These are phyloP conservation scores for Epiblema foenella DNA, from an alignment of 2,888 invertebrate species.

Conservation along the genomic window DNA sequence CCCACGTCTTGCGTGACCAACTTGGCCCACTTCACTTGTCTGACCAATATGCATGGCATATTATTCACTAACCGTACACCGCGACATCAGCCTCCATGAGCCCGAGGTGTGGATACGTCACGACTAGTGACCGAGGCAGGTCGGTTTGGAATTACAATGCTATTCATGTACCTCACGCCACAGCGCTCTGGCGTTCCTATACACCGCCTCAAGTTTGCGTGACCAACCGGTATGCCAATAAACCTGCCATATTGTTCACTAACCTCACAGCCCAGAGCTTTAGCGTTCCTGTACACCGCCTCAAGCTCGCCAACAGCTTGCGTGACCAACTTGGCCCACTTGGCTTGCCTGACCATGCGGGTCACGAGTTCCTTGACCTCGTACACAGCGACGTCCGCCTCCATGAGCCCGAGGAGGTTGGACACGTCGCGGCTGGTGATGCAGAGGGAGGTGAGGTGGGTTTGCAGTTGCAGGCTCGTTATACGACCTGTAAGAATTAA, in stretches of 20 bases:
- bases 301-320: conserved; percentile 91
- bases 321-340: conserved; percentile 87
- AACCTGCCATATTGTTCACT: not conserved
- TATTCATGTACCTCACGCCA: too few relatives aligned
- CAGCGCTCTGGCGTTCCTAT: too few relatives aligned
- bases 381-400: conserved; percentile 84
- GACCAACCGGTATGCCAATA: too few relatives aligned
- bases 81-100: too few relatives aligned
- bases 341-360: conserved; percentile 88
- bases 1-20: conserved; percentile 86
- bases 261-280: conserved; percentile 90
- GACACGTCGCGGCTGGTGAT: conserved; percentile 88
- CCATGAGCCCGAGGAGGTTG: conserved; percentile 87
- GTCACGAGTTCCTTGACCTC: conserved; percentile 86
- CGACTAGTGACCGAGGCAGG: too few relatives aligned
- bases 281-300: conserved; percentile 88
- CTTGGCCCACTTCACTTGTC: not conserved
- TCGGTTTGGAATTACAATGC: too few relatives aligned
- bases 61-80: too few relatives aligned
- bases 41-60: not conserved
- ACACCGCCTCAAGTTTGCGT: too few relatives aligned
- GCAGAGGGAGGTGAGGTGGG: conserved; percentile 87
- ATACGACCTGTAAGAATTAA: conserved; percentile 64
- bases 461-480: conserved; percentile 89
- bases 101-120: too few relatives aligned